phyloP scores from a whole-genome alignment of 2,113 vertebrate species.

The Synchiropus splendidus region DNA sequence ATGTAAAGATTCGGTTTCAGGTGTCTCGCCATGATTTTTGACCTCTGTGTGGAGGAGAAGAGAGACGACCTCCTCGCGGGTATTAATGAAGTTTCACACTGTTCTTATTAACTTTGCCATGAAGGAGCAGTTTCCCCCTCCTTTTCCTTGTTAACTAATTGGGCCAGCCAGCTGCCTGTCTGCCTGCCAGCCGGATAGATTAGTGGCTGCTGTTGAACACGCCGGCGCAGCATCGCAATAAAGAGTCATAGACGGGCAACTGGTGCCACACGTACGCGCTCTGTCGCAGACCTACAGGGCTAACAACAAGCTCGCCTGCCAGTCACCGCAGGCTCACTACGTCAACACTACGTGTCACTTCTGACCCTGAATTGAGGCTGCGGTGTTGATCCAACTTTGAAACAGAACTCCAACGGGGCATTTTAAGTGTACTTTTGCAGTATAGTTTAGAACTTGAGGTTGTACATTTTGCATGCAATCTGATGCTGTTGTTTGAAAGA shows the following conservation, averaged over 20 bases:
- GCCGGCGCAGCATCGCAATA: slow-evolving; percentile 38
- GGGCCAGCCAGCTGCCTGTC: slow-evolving; percentile 40
- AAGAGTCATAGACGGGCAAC: slow-evolving; percentile 41
- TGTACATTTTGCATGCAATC: too few relatives aligned
- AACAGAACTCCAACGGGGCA: too few relatives aligned
- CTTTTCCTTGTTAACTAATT: slow-evolving; percentile 50
- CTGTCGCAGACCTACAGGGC: slow-evolving; percentile 12
- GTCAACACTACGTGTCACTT: too few relatives aligned
- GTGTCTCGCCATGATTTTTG: slow-evolving; percentile 15
- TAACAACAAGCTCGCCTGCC: slow-evolving; percentile 27
- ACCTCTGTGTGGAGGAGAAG: slow-evolving; percentile 11
- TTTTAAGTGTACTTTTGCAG: too few relatives aligned
- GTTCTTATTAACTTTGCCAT: slow-evolving; percentile 29
- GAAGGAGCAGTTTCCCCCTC: slow-evolving; percentile 21
- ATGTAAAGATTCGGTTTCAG: background rate
- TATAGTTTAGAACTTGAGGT: too few relatives aligned
- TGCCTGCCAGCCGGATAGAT: slow-evolving; percentile 48
- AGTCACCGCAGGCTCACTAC: slow-evolving; percentile 4
- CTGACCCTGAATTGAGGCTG: too few relatives aligned
- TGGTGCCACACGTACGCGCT: slow-evolving; percentile 30
- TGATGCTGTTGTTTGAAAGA: too few relatives aligned
- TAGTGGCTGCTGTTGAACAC: slow-evolving; percentile 51
- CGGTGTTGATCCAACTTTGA: too few relatives aligned
- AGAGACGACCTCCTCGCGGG: slow-evolving; percentile 2
- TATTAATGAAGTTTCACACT: slow-evolving; percentile 14